These are phyloP conservation scores for Scleropages formosus DNA, from an alignment of 2,797 vertebrate genomes.

Conservation along the genomic window DNA sequence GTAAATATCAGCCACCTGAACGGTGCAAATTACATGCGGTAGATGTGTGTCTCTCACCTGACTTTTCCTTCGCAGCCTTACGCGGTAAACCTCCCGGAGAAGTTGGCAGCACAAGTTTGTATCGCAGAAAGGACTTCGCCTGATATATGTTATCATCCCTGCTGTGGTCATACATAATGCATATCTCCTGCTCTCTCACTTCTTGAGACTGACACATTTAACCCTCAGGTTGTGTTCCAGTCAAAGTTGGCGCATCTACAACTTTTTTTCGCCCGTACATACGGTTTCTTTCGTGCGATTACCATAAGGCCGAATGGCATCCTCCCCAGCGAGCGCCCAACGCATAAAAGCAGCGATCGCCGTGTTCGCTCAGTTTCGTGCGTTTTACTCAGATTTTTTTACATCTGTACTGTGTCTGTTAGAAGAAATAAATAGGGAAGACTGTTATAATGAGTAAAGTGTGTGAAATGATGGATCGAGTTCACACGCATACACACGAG, in stretches of 20 bases:
- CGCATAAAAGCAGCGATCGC: background rate
- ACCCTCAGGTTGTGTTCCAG: too few relatives aligned
- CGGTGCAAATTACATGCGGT: background rate
- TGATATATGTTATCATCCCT: background rate
- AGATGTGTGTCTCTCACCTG: constrained; percentile 1
- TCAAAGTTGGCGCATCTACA: too few relatives aligned
- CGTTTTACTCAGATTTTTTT: too few relatives aligned
- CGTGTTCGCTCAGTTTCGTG: background rate
- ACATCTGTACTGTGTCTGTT: too few relatives aligned
- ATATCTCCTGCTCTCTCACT: background rate
- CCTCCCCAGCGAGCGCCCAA: constrained; percentile 3
- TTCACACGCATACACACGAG: too few relatives aligned
- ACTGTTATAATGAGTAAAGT: too few relatives aligned
- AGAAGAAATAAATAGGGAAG: too few relatives aligned
- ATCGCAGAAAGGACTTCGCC: background rate
- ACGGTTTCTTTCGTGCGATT: background rate
- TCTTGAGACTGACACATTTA: background rate
- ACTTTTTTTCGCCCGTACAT: too few relatives aligned
- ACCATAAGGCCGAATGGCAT: background rate
- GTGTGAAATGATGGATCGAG: too few relatives aligned
- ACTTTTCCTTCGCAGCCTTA: background rate
- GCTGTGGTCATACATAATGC: background rate
- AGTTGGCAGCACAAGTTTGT: background rate
- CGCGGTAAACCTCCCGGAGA: background rate
- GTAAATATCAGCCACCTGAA: background rate